These are phyloP conservation scores for Xyliphius kryptos DNA, from an alignment of 2,113 vertebrate genomes.

Conservation along the genomic window DNA sequence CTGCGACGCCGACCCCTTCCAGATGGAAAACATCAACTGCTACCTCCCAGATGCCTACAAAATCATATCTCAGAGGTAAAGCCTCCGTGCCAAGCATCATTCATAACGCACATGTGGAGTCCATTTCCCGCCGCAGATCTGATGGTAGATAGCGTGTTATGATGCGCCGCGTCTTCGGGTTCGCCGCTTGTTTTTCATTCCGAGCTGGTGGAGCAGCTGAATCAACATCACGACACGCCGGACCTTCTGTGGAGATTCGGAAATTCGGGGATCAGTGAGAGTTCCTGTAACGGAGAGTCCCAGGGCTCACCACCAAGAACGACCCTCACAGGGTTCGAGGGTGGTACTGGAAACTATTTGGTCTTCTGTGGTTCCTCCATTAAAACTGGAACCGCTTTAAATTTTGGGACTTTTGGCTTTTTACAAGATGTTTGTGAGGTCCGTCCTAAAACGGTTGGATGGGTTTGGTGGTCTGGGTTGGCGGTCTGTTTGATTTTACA, in stretches of 20 bases:
- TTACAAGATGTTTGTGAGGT: too few relatives aligned
- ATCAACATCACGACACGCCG: constrained; percentile 26
- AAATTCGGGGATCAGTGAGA: background rate
- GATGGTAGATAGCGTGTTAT: constrained; percentile 9
- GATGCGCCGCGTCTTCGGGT: constrained; percentile 13
- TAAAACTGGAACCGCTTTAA: too few relatives aligned
- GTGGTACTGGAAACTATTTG: too few relatives aligned
- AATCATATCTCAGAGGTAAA: constrained; percentile 98
- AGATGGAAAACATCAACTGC: constrained; percentile 98
- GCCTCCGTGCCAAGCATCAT: constrained; percentile 26
- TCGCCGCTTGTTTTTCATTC: constrained; percentile 17
- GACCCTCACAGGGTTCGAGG: background rate
- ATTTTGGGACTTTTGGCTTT: too few relatives aligned
- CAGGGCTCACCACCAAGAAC: background rate
- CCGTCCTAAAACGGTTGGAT: too few relatives aligned
- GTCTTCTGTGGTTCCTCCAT: too few relatives aligned
- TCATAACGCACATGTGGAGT: constrained; percentile 32
- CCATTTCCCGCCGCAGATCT: constrained; percentile 31
- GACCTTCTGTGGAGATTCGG: background rate
- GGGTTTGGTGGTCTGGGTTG: too few relatives aligned
- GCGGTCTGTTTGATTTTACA: too few relatives aligned
- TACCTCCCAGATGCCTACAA: constrained; percentile 98
- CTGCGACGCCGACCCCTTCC: constrained; percentile 96
- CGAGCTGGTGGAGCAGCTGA: constrained; percentile 13
- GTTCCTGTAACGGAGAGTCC: constrained; percentile 8